phyloP scores from a whole-genome alignment of 2,113 vertebrate genomes.

The Vidua chalybeata region DNA sequence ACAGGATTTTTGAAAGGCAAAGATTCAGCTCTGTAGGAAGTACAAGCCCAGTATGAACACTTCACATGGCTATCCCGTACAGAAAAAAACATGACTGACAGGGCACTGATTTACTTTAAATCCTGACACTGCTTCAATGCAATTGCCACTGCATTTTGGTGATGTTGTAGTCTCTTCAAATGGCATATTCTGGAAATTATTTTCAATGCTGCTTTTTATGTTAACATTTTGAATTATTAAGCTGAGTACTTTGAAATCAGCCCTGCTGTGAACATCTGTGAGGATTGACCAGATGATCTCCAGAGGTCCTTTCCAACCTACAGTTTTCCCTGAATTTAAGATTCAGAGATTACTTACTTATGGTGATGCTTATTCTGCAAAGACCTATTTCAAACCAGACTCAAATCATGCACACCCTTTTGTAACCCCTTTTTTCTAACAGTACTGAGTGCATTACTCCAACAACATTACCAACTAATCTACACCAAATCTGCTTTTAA shows the following conservation, averaged over 20 bases:
- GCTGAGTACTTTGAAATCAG: not conserved
- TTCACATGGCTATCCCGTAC: not conserved
- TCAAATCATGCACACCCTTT: not conserved
- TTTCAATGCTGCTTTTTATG: not conserved
- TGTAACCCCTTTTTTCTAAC: not conserved
- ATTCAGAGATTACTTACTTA: conserved; percentile 38
- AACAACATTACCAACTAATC: not conserved
- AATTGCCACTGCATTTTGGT: not conserved
- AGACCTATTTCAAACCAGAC: not conserved
- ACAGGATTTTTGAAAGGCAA: not conserved
- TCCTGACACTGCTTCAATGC: not conserved
- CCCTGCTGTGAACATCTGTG: not conserved
- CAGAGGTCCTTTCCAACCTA: not conserved
- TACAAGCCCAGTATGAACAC: not conserved
- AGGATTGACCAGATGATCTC: not conserved
- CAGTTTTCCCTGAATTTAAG: not conserved
- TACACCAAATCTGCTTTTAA: not conserved
- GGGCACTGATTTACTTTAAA: not conserved
- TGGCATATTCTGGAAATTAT: not conserved
- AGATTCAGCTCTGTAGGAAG: not conserved
- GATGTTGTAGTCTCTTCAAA: not conserved
- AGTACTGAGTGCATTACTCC: not conserved
- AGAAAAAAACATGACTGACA: not conserved
- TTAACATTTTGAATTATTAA: conserved; percentile 26
- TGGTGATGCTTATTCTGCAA: conserved; percentile 10